A percentile compares a stretch with the other conserved stretches of the same genome.
Conservation (phyloP, 2,797 vertebrate genomes). For the Graptemys geographica region DNA sequence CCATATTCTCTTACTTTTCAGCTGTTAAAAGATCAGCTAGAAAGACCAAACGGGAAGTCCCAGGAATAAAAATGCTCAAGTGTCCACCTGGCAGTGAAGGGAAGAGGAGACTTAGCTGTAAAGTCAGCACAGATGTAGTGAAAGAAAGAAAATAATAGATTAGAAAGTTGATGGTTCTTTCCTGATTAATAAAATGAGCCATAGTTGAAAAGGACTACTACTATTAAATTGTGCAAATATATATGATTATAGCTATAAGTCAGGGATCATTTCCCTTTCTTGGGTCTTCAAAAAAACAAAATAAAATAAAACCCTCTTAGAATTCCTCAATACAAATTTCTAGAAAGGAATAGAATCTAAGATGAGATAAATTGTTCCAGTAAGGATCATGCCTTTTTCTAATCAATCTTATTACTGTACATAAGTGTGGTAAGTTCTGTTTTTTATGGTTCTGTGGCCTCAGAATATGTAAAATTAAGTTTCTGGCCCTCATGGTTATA, state of each 20-base stretch:
- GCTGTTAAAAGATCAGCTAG: not conserved
- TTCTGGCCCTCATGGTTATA: not conserved
- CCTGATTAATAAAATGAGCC: not conserved
- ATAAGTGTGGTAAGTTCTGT: not conserved
- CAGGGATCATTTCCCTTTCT: not conserved
- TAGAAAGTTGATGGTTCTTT: not conserved
- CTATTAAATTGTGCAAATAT: not conserved
- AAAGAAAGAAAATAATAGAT: not conserved
- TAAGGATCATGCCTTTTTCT: not conserved
- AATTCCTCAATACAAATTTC: not conserved
- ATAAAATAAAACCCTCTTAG: not conserved
- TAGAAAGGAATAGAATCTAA: not conserved
- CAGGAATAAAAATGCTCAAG: not conserved
- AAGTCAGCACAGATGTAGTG: not conserved
- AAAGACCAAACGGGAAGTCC: not conserved
- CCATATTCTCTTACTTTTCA: not conserved
- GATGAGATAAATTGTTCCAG: not conserved
- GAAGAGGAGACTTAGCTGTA: not conserved
- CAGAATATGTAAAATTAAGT: not conserved
- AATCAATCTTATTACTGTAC: not conserved
- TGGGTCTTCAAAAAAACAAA: not conserved
- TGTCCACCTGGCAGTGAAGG: not conserved
- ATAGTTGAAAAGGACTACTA: not conserved
- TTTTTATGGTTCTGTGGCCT: not conserved
- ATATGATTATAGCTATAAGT: not conserved